Conservation (phyloP, 1,140 invertebrate species). For the Drosophila willistoni region DNA sequence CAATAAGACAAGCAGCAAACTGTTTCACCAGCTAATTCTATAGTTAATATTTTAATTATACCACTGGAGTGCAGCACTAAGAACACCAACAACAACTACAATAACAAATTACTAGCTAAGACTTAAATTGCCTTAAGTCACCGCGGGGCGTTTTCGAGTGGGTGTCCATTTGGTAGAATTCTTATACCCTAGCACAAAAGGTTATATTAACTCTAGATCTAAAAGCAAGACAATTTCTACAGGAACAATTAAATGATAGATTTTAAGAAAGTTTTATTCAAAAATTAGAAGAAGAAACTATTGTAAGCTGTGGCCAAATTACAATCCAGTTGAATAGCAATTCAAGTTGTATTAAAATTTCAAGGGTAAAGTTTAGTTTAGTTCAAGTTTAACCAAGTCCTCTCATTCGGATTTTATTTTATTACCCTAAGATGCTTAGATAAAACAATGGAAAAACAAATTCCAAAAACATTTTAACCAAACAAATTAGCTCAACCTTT, state of each 20-base stretch:
- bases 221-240: no score
- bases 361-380: not conserved
- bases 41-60: conserved; percentile 76
- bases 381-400: not conserved
- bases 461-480: conserved; percentile 18
- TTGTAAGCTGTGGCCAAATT: not conserved
- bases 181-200: not conserved
- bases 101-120: conserved; percentile 18
- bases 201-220: not conserved
- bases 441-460: not conserved
- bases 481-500: conserved; percentile 58
- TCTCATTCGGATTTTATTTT: not conserved
- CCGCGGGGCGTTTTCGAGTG: conserved; percentile 39
- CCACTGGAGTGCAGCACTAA: conserved; percentile 27
- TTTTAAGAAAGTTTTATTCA: no score
- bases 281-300: no score
- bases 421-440: not conserved
- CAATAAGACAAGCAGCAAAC: conserved; percentile 32
- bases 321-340: not conserved
- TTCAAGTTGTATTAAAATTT: not conserved
- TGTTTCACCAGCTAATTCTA: conserved; percentile 34
- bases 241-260: no score
- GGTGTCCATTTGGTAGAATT: conserved; percentile 7
- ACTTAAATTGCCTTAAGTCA: conserved; percentile 52
- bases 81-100: conserved; percentile 1